Evolutionary conservation across 1,140 invertebrate species (phyloP), one percentile per base, ranked within the genome.

Genomic region (Aphaenogaster floridana): DNA sequence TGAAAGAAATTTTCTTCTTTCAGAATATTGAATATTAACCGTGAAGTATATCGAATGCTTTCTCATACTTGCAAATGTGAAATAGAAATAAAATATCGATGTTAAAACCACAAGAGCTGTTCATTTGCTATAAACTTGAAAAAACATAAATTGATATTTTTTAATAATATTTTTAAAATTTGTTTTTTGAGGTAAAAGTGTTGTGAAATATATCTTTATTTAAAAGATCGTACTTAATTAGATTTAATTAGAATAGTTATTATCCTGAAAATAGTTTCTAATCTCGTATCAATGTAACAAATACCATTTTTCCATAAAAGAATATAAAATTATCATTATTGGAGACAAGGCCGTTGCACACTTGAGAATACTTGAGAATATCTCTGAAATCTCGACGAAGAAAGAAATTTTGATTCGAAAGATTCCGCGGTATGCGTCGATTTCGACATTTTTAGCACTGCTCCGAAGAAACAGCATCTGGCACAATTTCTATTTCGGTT

Each of bases 401-500:
- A 48, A 34, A 13, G 4, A 48, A 79, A 50, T 36, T 3, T 3
- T 7, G 0, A 34, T 4, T 63, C 9, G 15, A 63, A 78, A 78
- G 17, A 78, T 79, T 66, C 0, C 39, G 6, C 36, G 39, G 2
- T 17, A 59, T 28, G 21, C 3, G 13, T n/a, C 17, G 6, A 54
- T 4, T 21, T 66, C 8, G 36, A 2, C 15, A 15, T 8, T 15
- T 68, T 39, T 54, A 52, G 8, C 6, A 36, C 21, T n/a, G 21
- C 17, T 36, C 17, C 8, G 8, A 9, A 74, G 72, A 15, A 34
- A 42, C 17, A 5, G 45, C 13, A 21, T 45, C 5, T n/a, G 17
- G 5, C n/a, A 28, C 63, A 74, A 84, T 84, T 74, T 72, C 36
- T 52, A 80, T 68, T 80, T 42, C 52, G 17, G 13, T 63, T 52